Conservation (phyloP, 2,888 invertebrate species). For the Salpingus planirostris region DNA sequence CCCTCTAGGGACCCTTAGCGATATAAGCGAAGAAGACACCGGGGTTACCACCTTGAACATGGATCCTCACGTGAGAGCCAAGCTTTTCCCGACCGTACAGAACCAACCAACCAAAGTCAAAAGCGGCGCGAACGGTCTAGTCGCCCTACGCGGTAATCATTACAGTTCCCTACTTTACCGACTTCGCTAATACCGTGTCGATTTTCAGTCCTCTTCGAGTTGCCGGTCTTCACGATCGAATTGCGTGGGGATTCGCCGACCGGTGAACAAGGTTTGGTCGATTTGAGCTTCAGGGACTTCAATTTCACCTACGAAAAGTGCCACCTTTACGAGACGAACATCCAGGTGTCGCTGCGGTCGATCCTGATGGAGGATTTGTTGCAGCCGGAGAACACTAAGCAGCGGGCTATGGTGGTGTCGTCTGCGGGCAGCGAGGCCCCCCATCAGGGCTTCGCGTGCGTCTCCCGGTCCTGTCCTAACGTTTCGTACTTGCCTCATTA, state of each 20-base stretch:
- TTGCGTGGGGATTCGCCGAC: slow-evolving; percentile 60
- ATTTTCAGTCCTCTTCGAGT: slow-evolving; percentile 57
- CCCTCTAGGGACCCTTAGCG: slow-evolving; percentile 26
- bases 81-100: slow-evolving; percentile 38
- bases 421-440: slow-evolving; percentile 36
- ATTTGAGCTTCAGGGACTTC: slow-evolving; percentile 77
- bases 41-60: slow-evolving; percentile 48
- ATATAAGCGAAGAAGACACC: slow-evolving; percentile 42
- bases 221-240: slow-evolving; percentile 67
- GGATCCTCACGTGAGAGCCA: slow-evolving; percentile 55
- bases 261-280: slow-evolving; percentile 72
- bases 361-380: slow-evolving; percentile 86
- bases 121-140: neutral
- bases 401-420: slow-evolving; percentile 74
- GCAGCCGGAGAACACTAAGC: slow-evolving; percentile 66
- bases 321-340: slow-evolving; percentile 59
- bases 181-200: too few species aligned
- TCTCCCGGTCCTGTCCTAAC: slow-evolving; percentile 78
- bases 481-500: slow-evolving; percentile 40
- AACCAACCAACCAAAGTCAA: neutral
- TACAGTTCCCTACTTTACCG: too few species aligned
- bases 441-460: slow-evolving; percentile 44
- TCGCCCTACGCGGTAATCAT: too few species aligned
- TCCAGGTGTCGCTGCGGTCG: slow-evolving; percentile 75
- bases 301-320: slow-evolving; percentile 62